Percentiles rank a stretch among this genome's conserved stretches.
These are phyloP conservation scores for Orthosia incerta DNA, from an alignment of 2,888 invertebrate genomes.

Conservation along the genomic window DNA sequence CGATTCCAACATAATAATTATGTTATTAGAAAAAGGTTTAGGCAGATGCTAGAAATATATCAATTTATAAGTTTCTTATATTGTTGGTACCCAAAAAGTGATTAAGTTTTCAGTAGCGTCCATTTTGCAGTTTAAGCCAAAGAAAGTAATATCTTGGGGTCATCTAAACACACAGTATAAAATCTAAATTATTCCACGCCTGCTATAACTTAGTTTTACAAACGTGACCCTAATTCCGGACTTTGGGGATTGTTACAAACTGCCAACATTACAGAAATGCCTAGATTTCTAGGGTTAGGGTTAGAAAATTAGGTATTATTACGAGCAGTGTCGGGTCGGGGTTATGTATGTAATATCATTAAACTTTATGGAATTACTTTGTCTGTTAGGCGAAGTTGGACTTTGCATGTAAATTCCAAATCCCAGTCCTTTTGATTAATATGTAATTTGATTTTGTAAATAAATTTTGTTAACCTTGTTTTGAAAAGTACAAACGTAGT, in stretches of 20 bases:
- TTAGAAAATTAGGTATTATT: slow-evolving; percentile 41
- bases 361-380: slow-evolving; percentile 47
- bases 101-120: not conserved
- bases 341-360: slow-evolving; percentile 37
- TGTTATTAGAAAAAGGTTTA: no score
- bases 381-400: not conserved
- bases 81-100: not conserved
- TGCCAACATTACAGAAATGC: slow-evolving; percentile 49
- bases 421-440: not conserved
- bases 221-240: slow-evolving; percentile 47
- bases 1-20: no score
- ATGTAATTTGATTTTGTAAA: slow-evolving; percentile 1
- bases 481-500: not conserved
- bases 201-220: slow-evolving; percentile 56
- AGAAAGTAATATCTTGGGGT: slow-evolving; percentile 31
- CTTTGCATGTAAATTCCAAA: slow-evolving; percentile 9
- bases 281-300: slow-evolving; percentile 44
- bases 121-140: not conserved
- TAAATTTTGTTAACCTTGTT: not conserved
- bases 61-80: not conserved
- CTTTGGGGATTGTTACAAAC: slow-evolving; percentile 47
- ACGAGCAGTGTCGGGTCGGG: not conserved
- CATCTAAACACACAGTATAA: slow-evolving; percentile 29
- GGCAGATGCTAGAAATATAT: not conserved
- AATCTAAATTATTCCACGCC: slow-evolving; percentile 59